A percentile compares a stretch with the other conserved stretches of the same genome.
phyloP scores from a whole-genome alignment of 2,113 vertebrate species.

The Apus apus region DNA sequence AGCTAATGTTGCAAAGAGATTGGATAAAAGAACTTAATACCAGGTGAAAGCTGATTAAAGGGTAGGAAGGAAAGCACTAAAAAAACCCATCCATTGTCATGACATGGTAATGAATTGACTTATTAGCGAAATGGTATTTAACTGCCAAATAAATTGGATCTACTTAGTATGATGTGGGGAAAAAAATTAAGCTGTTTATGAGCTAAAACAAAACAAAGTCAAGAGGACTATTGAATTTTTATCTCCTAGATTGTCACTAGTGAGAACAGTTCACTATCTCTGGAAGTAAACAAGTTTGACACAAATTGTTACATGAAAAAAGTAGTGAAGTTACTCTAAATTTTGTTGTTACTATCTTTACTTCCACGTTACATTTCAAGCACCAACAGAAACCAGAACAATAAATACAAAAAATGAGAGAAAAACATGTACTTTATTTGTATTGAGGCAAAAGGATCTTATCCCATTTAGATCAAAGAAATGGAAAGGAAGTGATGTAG shows the following conservation, averaged over 20 bases:
- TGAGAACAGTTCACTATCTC: not conserved
- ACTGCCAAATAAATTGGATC: not conserved
- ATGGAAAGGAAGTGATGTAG: conserved; percentile 23
- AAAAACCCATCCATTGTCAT: not conserved
- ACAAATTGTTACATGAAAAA: not conserved
- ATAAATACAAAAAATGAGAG: conserved; percentile 29
- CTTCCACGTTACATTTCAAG: not conserved
- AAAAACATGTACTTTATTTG: conserved; percentile 69
- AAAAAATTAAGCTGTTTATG: not conserved
- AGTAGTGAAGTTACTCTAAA: not conserved
- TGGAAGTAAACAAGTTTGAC: not conserved
- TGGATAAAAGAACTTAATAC: not conserved
- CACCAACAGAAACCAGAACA: not conserved
- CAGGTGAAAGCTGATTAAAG: not conserved
- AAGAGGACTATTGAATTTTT: not conserved
- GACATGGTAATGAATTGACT: not conserved
- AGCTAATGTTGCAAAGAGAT: not conserved
- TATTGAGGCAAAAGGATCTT: conserved; percentile 28
- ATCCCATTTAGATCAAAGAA: conserved; percentile 42
- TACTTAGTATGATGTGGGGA: not conserved
- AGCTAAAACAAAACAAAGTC: not conserved
- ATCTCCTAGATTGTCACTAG: not conserved
- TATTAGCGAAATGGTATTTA: not conserved
- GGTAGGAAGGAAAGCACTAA: not conserved
- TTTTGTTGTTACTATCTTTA: not conserved